Conservation (phyloP, 2,888 invertebrate species). For the Lochmaea crataegi region DNA sequence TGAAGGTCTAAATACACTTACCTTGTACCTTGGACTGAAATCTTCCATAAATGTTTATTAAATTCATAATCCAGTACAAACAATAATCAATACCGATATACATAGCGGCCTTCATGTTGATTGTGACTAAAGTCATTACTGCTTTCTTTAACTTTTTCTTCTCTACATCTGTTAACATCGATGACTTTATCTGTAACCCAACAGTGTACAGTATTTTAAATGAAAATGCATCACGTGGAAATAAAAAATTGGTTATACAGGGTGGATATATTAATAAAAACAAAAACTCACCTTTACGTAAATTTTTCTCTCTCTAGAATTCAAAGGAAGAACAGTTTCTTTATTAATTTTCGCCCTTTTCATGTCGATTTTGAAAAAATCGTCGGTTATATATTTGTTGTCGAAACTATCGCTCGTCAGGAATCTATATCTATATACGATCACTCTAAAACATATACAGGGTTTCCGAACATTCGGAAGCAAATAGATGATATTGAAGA, state of each 20-base stretch:
- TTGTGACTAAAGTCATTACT: slow-evolving; percentile 71
- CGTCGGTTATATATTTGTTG: slow-evolving; percentile 76
- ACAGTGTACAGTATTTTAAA: neutral
- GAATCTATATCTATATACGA: slow-evolving; percentile 78
- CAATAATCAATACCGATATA: slow-evolving; percentile 83
- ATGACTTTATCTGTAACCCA: slow-evolving; percentile 68
- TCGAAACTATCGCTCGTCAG: slow-evolving; percentile 77
- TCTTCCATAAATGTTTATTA: slow-evolving; percentile 66
- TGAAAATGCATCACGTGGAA: too few species aligned
- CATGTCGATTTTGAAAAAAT: slow-evolving; percentile 74
- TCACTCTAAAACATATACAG: slow-evolving; percentile 72
- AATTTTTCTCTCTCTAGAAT: slow-evolving; percentile 71
- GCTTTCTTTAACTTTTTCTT: slow-evolving; percentile 69
- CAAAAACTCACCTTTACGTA: slow-evolving; percentile 70
- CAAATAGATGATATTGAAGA: too few species aligned
- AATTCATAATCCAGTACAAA: slow-evolving; percentile 79
- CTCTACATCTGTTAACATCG: slow-evolving; percentile 72
- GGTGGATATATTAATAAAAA: too few species aligned
- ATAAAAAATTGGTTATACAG: too few species aligned
- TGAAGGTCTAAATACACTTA: slow-evolving; percentile 48
- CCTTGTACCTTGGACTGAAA: slow-evolving; percentile 66
- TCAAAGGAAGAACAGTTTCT: slow-evolving; percentile 76
- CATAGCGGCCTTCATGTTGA: slow-evolving; percentile 77
- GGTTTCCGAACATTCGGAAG: too few species aligned
- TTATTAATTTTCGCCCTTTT: slow-evolving; percentile 70